Evolutionary conservation across 1,140 invertebrate species (phyloP), one percentile per base, ranked within the genome.

Genomic region (Anagrus nilaparvatae): DNA sequence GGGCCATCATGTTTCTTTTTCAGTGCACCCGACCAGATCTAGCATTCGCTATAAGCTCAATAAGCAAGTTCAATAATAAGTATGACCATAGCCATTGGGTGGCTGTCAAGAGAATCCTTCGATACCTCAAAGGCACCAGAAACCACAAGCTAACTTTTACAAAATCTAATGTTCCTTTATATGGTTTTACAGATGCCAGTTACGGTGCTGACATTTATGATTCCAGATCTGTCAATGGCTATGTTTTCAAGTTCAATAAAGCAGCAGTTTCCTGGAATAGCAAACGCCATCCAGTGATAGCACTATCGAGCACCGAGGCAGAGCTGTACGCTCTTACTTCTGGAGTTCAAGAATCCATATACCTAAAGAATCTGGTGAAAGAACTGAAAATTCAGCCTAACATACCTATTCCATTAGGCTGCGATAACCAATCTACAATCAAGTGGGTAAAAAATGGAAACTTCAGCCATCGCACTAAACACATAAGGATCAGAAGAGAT

Each of bases 1-100:
- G 59, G 18, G 30, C 51, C 12, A 17, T 56, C 1, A n/a, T n/a
- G n/a, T n/a, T n/a, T n/a, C n/a, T n/a, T n/a, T n/a, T n/a, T n/a
- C 33, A 49, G 13, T 47, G 41, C 27, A 61, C 59, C 8, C 46
- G 62, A 46, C 63, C 63, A 7, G 59, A 68, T 40, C 60, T 69
- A 7, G 28, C 50, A 2, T 62, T 47, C 49, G 50, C 58, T 0
- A 51, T 58, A n/a, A 55, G 47, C 32, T 43, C 27, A n/a, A 23
- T 55, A 7, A 49, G 42, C 32, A 21, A 39, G 34, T 63, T 52
- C 31, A 44, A 43, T 16, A 16, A 28, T 5, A 43, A 49, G 23
- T 49, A 50, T 18, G 38, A 44, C 19, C 27, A 41, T 39, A n/a
- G 35, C 32, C 53, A 60, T 39, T 58, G 53, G 49, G 10, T 32